These are phyloP conservation scores for Cyprinus carpio DNA, from an alignment of 2,113 vertebrate genomes.

Conservation along the genomic window DNA sequence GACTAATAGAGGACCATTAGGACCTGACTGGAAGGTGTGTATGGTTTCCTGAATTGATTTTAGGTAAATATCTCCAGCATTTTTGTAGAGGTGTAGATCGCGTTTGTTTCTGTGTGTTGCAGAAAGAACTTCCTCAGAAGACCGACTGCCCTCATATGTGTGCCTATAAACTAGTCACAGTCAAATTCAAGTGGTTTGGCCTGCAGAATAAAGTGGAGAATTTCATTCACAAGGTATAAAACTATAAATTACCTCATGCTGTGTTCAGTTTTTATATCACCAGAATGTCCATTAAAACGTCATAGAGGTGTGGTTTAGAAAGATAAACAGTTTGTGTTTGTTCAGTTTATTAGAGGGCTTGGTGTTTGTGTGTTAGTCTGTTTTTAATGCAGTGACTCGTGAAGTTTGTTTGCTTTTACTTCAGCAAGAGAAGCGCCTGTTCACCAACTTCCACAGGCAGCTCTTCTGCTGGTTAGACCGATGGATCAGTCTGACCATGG, in stretches of 20 bases:
- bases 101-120: constrained; percentile 51
- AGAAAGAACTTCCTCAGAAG: constrained; percentile 86
- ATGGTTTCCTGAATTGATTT: neutral
- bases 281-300: neutral
- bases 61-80: neutral
- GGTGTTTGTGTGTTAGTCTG: neutral
- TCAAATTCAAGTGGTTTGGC: constrained; percentile 89
- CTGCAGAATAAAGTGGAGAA: constrained; percentile 86
- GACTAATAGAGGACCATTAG: constrained; percentile 89
- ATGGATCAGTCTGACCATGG: constrained; percentile 93
- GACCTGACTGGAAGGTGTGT: constrained; percentile 88
- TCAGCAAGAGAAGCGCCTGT: constrained; percentile 91
- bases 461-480: constrained; percentile 93
- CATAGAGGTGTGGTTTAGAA: neutral
- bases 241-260: neutral
- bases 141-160: constrained; percentile 91
- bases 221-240: constrained; percentile 88
- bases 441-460: constrained; percentile 95
- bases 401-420: constrained; percentile 4
- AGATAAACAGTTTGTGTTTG: neutral
- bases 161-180: constrained; percentile 93
- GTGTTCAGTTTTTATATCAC: neutral
- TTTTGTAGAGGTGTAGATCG: neutral
- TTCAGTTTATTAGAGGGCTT: neutral
- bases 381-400: neutral